These are phyloP conservation scores for Sussaba pulchella DNA, from an alignment of 2,888 invertebrate genomes.

Conservation along the genomic window DNA sequence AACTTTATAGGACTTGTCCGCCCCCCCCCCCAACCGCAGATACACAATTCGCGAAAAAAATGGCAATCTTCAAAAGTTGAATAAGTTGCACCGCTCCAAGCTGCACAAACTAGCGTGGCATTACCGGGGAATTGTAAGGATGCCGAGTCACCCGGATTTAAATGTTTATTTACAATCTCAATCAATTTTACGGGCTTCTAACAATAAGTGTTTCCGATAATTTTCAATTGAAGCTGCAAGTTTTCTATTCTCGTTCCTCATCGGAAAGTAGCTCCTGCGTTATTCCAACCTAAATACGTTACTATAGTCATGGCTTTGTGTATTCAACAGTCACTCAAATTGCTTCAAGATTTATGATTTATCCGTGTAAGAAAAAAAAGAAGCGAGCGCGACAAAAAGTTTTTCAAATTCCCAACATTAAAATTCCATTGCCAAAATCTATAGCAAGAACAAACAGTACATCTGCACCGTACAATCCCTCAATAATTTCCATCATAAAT, in stretches of 20 bases:
- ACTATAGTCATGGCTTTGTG: neutral
- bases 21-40: too few species aligned
- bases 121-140: too few species aligned
- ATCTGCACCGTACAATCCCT: neutral
- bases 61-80: too few species aligned
- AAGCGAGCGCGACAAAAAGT: neutral
- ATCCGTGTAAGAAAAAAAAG: neutral
- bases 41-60: too few species aligned
- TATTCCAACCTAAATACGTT: neutral
- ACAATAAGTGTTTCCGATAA: too few species aligned
- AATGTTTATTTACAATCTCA: too few species aligned
- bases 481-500: neutral
- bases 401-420: neutral
- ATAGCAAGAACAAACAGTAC: neutral
- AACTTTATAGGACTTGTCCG: too few species aligned
- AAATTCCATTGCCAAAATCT: neutral
- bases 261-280: neutral
- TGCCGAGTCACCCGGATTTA: too few species aligned
- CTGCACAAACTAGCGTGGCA: too few species aligned
- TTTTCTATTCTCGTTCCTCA: neutral
- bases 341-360: neutral
- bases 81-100: too few species aligned
- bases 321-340: slow-evolving; percentile 2
- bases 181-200: too few species aligned
- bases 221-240: neutral